These are phyloP conservation scores for Actenoides lindsayi DNA, from an alignment of 2,113 vertebrate genomes.

Conservation along the genomic window DNA sequence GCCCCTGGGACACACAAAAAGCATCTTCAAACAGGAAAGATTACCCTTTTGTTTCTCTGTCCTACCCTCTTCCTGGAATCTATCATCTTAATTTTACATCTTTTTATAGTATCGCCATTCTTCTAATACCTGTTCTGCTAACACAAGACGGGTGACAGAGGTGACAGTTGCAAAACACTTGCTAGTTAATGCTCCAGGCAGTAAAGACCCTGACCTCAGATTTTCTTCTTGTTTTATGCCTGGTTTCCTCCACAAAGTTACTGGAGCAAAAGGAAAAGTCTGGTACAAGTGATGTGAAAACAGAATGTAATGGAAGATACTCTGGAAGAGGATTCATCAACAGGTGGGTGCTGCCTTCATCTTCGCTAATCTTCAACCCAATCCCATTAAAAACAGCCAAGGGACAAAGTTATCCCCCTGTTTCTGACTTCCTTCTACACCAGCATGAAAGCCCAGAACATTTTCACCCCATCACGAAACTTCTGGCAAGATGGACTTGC, in stretches of 20 bases:
- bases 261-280: neutral
- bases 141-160: accelerated
- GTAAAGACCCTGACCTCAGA: accelerated
- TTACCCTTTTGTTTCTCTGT: neutral
- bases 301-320: neutral
- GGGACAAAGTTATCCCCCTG: accelerated
- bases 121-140: neutral
- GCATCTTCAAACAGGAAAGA: neutral
- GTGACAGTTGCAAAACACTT: neutral
- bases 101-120: neutral
- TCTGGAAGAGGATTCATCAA: neutral
- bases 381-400: accelerated
- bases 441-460: accelerated
- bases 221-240: neutral
- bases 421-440: accelerated
- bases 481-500: accelerated
- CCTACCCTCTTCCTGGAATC: neutral
- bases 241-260: neutral
- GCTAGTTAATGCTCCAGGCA: neutral
- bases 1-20: accelerated
- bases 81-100: neutral
- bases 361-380: accelerated
- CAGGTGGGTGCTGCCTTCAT: accelerated
- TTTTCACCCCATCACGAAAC: accelerated
- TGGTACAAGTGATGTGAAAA: accelerated